phyloP scores from a whole-genome alignment of 2,888 invertebrate species.

The Tachina grossa region DNA sequence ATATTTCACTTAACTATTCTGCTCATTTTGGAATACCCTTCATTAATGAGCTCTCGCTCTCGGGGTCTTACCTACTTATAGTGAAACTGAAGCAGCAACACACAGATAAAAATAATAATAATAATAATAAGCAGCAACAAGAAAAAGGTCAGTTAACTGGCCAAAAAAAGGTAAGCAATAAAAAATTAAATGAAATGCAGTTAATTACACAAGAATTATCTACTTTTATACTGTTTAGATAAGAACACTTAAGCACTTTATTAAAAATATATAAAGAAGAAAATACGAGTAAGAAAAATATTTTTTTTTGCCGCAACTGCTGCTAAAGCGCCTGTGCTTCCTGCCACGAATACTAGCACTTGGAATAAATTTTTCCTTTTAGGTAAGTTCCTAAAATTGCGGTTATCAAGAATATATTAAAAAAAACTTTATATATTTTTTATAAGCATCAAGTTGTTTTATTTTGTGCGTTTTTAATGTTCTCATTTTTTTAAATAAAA shows the following conservation, averaged over 20 bases:
- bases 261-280: conserved; percentile 26
- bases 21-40: no score
- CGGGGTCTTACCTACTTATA: conserved; percentile 17
- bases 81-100: background rate
- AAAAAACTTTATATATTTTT: no score
- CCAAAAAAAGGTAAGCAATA: conserved; percentile 46
- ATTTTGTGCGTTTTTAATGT: no score
- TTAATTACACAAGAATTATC: conserved; percentile 66
- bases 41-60: background rate
- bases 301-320: background rate
- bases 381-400: no score
- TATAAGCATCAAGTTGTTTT: no score
- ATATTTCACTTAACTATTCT: no score
- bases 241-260: conserved; percentile 64
- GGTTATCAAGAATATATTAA: no score
- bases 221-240: conserved; percentile 64
- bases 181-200: conserved; percentile 45
- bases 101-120: no score
- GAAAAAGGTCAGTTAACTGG: conserved; percentile 54
- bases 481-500: no score
- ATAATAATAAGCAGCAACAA: background rate
- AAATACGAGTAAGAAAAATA: background rate
- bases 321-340: background rate
- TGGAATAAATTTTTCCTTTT: no score
- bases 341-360: no score